Evolutionary conservation across 2,113 vertebrate species (phyloP).

Genomic region (Gymnarchus niloticus): DNA sequence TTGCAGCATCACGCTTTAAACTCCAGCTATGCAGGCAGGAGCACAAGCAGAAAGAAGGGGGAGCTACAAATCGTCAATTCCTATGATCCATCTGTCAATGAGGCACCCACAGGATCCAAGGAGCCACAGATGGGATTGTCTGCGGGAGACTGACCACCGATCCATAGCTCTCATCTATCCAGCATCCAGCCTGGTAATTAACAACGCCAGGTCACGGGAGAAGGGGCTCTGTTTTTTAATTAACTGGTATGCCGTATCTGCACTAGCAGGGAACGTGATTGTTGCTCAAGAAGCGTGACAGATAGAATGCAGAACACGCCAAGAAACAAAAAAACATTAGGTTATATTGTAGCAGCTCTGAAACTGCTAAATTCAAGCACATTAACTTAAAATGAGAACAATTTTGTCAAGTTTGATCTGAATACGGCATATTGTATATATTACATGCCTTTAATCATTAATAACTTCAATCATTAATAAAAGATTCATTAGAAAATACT

Average conservation of each 20-base stretch:
- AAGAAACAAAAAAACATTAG: not conserved
- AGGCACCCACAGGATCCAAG: not conserved
- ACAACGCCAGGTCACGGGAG: not conserved
- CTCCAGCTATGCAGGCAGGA: not conserved
- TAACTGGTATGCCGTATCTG: not conserved
- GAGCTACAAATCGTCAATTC: too few relatives aligned
- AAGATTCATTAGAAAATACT: not conserved
- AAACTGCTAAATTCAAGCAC: not conserved
- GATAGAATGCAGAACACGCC: not conserved
- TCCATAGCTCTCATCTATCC: not conserved
- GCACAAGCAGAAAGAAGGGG: not conserved
- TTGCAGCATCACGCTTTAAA: not conserved
- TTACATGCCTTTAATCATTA: not conserved
- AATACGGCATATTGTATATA: not conserved
- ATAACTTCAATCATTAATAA: not conserved
- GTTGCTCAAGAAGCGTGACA: not conserved
- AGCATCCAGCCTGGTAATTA: not conserved
- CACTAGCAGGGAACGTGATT: not conserved
- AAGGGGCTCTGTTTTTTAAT: not conserved
- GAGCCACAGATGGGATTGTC: not conserved
- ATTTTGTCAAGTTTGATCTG: not conserved
- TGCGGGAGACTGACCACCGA: not conserved
- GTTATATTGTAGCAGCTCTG: not conserved
- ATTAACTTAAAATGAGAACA: not conserved
- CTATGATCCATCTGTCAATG: not conserved